A percentile compares a stretch with the other conserved stretches of the same genome.
phyloP scores from a whole-genome alignment of 2,113 vertebrate species.

The Eretmochelys imbricata region DNA sequence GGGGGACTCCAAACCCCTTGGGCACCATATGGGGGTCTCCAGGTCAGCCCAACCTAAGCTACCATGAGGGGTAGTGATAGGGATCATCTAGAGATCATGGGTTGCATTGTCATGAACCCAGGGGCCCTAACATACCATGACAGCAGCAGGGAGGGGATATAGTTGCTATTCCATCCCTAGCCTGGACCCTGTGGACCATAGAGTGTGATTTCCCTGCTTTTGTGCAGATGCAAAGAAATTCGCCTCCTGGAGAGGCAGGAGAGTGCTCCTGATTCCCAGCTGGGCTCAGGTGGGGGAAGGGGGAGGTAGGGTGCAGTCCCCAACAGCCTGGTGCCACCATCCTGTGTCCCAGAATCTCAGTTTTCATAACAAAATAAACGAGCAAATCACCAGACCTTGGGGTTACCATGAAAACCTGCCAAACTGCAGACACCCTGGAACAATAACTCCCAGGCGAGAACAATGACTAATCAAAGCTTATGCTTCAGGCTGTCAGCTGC shows the following conservation, averaged over 20 bases:
- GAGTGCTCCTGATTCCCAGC: background rate
- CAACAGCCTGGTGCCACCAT: background rate
- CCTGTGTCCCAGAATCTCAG: background rate
- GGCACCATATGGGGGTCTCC: background rate
- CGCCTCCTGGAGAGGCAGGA: background rate
- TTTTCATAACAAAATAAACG: background rate
- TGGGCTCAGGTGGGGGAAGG: background rate
- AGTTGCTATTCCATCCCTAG: background rate
- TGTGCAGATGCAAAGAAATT: background rate
- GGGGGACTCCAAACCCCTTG: background rate
- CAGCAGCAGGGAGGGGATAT: too few relatives aligned
- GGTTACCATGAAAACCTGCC: background rate
- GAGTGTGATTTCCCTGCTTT: background rate
- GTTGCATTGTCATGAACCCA: background rate
- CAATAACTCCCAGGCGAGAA: background rate
- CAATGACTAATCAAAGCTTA: too few relatives aligned
- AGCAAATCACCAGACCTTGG: background rate
- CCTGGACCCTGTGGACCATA: too few relatives aligned
- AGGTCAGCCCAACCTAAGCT: background rate
- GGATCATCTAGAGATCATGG: background rate
- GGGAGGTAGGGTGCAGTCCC: background rate
- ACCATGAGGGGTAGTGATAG: background rate
- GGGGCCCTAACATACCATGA: background rate
- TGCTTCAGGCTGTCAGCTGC: too few relatives aligned
- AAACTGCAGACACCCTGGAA: background rate